Conservation (phyloP, 2,888 invertebrate genomes). For the Acrobasis repandana region DNA sequence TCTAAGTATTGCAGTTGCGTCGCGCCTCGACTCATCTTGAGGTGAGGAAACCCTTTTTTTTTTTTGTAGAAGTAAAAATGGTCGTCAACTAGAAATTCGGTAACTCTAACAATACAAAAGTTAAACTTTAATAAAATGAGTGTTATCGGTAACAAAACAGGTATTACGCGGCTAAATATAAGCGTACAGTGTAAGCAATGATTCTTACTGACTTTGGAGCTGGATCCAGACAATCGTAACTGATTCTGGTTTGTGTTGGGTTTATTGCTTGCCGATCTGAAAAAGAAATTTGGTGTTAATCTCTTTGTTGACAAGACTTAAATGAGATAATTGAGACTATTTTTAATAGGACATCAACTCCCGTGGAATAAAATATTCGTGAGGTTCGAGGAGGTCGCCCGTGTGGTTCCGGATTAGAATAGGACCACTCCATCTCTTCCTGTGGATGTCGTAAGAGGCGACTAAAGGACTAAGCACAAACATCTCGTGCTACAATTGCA, state of each 20-base stretch:
- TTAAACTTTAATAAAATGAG: not conserved
- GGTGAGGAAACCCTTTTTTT: not conserved
- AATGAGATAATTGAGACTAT: no score
- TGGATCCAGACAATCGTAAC: conserved; percentile 84
- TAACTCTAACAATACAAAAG: not conserved
- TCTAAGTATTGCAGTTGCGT: no score
- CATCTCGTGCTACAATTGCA: no score
- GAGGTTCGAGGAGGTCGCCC: no score
- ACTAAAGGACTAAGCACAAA: no score
- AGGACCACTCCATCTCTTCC: no score
- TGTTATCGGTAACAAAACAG: conserved; percentile 4
- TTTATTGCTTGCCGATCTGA: conserved; percentile 79
- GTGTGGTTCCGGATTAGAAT: no score
- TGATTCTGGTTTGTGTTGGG: conserved; percentile 79
- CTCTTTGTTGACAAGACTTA: not conserved
- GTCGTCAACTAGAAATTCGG: not conserved
- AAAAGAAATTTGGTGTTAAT: conserved; percentile 41
- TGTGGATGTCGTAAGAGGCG: no score
- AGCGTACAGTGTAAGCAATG: conserved; percentile 80
- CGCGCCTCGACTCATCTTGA: not conserved
- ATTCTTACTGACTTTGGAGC: conserved; percentile 99
- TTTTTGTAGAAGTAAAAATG: not conserved
- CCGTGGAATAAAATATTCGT: no score
- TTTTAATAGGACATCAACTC: no score
- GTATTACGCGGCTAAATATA: conserved; percentile 53